Conservation (phyloP, 2,113 vertebrate genomes). For the Balaeniceps rex region DNA sequence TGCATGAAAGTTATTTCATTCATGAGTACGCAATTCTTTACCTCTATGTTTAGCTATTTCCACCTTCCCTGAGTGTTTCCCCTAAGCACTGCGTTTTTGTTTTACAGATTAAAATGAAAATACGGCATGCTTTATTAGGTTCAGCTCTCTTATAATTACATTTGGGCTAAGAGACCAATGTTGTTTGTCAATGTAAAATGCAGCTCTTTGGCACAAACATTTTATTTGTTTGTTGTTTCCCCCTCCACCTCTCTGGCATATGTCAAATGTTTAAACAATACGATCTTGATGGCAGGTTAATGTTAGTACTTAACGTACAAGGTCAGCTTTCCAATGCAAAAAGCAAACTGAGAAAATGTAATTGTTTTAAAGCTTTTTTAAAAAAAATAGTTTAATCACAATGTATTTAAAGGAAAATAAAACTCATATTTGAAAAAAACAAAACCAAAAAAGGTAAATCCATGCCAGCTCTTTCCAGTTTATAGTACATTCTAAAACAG, state of each 20-base stretch:
- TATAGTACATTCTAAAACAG: not conserved
- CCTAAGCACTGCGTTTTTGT: not conserved
- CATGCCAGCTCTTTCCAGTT: not conserved
- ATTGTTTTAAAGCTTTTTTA: not conserved
- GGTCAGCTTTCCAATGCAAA: slow-evolving; percentile 12
- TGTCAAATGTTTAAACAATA: not conserved
- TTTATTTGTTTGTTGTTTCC: not conserved
- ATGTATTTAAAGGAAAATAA: not conserved
- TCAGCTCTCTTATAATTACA: not conserved
- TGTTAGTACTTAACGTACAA: not conserved
- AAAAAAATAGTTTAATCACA: not conserved
- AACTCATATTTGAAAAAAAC: not conserved
- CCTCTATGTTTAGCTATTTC: not conserved
- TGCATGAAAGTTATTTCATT: not conserved
- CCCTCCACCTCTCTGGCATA: not conserved
- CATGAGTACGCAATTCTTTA: not conserved
- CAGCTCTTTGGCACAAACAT: not conserved
- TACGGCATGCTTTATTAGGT: slow-evolving; percentile 18
- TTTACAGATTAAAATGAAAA: slow-evolving; percentile 46
- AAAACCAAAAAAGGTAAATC: not conserved
- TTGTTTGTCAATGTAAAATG: slow-evolving; percentile 27
- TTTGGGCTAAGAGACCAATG: slow-evolving; percentile 9
- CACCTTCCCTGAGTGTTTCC: not conserved
- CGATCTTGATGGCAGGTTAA: slow-evolving; percentile 27
- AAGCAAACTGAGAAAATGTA: not conserved